Evolutionary conservation across 2,888 invertebrate genomes (phyloP).

Genomic region (Lithophane socia): DNA sequence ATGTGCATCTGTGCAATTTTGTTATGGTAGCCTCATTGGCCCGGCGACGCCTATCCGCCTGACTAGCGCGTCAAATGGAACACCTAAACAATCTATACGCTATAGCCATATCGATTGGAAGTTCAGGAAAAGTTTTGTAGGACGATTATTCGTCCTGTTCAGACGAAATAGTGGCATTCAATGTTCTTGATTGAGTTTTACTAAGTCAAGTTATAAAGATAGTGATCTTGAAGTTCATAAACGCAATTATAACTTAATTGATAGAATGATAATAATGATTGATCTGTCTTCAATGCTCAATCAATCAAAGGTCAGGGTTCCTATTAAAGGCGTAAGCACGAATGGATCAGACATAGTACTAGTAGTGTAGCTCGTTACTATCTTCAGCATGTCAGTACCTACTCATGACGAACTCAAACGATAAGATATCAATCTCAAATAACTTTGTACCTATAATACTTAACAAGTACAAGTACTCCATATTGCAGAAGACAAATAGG

Average conservation of each 20-base stretch:
- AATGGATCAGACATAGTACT: neutral
- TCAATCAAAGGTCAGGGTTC: conserved; percentile 17
- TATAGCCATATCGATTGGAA: conserved; percentile 5
- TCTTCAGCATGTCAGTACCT: neutral
- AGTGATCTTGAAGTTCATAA: neutral
- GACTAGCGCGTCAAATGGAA: conserved; percentile 24
- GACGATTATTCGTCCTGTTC: neutral
- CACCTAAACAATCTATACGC: conserved; percentile 24
- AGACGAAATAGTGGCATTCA: neutral
- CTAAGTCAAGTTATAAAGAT: neutral
- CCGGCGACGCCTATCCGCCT: conserved; percentile 28
- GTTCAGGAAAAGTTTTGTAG: neutral
- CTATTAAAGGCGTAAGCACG: neutral
- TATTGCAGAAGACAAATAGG: conserved; percentile 50
- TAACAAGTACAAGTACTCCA: conserved; percentile 19
- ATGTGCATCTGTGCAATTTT: conserved; percentile 62
- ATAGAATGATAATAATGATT: conserved; percentile 18
- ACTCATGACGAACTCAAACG: neutral
- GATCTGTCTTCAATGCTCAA: conserved; percentile 10
- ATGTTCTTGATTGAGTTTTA: neutral
- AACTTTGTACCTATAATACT: conserved; percentile 22
- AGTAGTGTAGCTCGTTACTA: neutral
- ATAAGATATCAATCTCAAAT: conserved; percentile 17
- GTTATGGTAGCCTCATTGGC: conserved; percentile 58
- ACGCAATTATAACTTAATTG: conserved; percentile 21